Conservation (phyloP, 2,797 vertebrate species). For the Pseudochirops corinnae region DNA sequence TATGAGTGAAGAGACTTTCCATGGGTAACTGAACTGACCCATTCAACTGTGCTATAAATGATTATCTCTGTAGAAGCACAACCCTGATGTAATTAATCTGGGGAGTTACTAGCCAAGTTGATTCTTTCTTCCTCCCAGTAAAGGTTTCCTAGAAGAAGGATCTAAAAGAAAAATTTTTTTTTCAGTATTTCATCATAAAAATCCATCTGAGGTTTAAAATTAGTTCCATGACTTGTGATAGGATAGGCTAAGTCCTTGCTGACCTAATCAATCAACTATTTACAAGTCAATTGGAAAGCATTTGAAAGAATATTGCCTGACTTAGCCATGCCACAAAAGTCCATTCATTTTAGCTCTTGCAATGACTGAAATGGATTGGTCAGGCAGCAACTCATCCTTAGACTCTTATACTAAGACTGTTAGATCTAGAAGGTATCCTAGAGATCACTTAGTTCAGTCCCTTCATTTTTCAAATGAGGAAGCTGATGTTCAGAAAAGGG, state of each 20-base stretch:
- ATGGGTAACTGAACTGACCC: neutral
- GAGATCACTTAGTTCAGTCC: neutral
- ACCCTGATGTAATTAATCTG: slow-evolving; percentile 18
- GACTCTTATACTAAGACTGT: neutral
- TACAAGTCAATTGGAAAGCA: neutral
- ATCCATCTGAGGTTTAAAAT: neutral
- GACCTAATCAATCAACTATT: neutral
- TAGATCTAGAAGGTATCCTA: neutral
- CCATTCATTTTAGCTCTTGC: neutral
- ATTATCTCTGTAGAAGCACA: neutral
- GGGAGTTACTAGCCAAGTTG: neutral
- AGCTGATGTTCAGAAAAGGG: neutral
- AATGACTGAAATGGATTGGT: neutral
- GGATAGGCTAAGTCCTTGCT: neutral
- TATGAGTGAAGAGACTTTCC: slow-evolving; percentile 8
- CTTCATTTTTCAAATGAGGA: neutral
- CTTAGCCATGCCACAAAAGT: neutral
- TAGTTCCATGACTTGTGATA: neutral
- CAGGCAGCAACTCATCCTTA: neutral
- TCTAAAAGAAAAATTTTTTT: neutral
- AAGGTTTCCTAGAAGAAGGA: slow-evolving; percentile 30
- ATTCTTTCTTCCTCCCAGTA: neutral
- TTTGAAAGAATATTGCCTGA: neutral
- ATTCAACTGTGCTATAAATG: slow-evolving; percentile 18
- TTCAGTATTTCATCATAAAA: neutral